A percentile compares a stretch with the other conserved stretches of the same genome.
Conservation (phyloP, 53 echinoderm and acorn worm genomes). For the Glandiceps talaboti region DNA sequence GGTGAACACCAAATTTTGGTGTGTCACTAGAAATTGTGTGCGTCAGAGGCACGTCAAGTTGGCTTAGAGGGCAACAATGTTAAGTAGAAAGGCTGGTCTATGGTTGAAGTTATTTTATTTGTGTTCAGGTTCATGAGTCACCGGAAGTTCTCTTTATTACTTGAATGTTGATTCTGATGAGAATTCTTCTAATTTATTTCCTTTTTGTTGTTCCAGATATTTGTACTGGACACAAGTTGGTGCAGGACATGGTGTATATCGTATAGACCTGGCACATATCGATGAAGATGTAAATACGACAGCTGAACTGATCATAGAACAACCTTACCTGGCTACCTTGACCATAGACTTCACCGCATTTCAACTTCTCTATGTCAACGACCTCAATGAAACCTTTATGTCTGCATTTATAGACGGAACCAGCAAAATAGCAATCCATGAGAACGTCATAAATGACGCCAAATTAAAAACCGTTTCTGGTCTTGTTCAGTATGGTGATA, state of each 20-base stretch:
- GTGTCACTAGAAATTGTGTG: too few species aligned
- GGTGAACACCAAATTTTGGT: too few species aligned
- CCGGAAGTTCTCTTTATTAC: too few species aligned
- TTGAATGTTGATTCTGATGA: too few species aligned
- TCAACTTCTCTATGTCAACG: conserved; percentile 47
- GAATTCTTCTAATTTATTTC: too few species aligned
- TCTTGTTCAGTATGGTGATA: conserved; percentile 35
- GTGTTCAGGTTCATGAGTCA: too few species aligned
- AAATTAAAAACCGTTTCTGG: conserved; percentile 39
- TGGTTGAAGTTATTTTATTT: too few species aligned
- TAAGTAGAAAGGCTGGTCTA: too few species aligned
- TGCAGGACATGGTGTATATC: conserved; percentile 35
- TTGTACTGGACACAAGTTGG: conserved; percentile 70
- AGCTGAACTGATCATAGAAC: conserved; percentile 22
- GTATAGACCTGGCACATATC: conserved; percentile 31
- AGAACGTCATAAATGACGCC: neutral
- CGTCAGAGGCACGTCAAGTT: too few species aligned
- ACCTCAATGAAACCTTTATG: conserved; percentile 24
- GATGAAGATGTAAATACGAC: conserved; percentile 1
- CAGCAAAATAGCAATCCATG: neutral
- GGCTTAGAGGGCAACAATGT: too few species aligned
- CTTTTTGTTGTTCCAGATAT: conserved; percentile 59
- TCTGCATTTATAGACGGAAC: conserved; percentile 57
- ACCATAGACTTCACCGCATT: conserved; percentile 23
- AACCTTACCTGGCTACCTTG: conserved; percentile 21